Conservation (phyloP, 2,888 invertebrate species). For the Acholoe squamosa region DNA sequence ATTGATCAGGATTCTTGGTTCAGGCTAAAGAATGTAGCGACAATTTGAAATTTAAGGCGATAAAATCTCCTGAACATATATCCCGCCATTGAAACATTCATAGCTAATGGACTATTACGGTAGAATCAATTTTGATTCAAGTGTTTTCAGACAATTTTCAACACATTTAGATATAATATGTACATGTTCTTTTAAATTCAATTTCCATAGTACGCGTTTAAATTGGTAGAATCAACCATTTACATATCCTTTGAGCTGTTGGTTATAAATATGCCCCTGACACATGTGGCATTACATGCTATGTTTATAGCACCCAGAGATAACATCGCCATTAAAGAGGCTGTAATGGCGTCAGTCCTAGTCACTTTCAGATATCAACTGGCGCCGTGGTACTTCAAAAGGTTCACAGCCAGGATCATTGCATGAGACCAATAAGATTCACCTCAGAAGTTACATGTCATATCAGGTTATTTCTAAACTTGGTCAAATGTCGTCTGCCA, state of each 20-base stretch:
- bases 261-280: not conserved
- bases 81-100: too few species aligned
- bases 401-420: too few species aligned
- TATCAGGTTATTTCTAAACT: not conserved
- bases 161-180: too few species aligned
- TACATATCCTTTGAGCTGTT: not conserved
- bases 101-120: too few species aligned
- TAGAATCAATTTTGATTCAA: too few species aligned
- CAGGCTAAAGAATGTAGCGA: too few species aligned
- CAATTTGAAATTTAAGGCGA: not conserved
- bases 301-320: not conserved
- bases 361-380: not conserved
- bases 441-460: not conserved
- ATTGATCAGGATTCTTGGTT: too few species aligned
- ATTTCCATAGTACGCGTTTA: too few species aligned
- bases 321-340: not conserved
- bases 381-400: not conserved
- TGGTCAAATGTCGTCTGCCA: constrained; percentile 22
- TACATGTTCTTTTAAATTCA: too few species aligned
- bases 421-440: too few species aligned
- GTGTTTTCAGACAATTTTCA: too few species aligned
- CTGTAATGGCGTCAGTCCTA: not conserved
- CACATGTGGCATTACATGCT: not conserved
- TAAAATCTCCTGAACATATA: too few species aligned
- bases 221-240: not conserved